A percentile compares a stretch with the other conserved stretches of the same genome.
Conservation (phyloP, 2,888 invertebrate species). For the Microctonus aethiopoides region DNA sequence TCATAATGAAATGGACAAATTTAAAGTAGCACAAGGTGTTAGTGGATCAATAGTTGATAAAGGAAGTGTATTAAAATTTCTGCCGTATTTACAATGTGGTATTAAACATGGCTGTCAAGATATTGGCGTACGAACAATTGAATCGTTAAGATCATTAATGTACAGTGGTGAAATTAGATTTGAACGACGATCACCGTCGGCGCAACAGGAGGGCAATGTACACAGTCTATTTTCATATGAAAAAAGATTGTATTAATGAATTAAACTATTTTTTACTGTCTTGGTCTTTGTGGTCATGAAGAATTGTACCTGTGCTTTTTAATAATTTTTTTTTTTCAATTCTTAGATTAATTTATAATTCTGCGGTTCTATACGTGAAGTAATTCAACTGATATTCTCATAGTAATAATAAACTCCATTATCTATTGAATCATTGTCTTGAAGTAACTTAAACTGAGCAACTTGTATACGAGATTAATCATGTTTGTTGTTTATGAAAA, state of each 20-base stretch:
- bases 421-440: background rate
- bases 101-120: conserved; percentile 98
- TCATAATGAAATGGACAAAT: conserved; percentile 91
- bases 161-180: conserved; percentile 90
- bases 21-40: conserved; percentile 98
- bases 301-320: background rate
- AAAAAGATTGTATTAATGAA: conserved; percentile 81
- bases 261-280: conserved; percentile 51
- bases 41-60: conserved; percentile 98
- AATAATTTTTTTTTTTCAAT: background rate
- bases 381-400: background rate
- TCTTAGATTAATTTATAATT: background rate
- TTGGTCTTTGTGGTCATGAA: conserved; percentile 25
- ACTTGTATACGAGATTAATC: background rate
- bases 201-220: conserved; percentile 97
- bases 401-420: background rate
- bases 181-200: conserved; percentile 94
- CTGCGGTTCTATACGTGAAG: background rate
- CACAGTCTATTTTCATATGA: conserved; percentile 97
- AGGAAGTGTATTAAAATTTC: conserved; percentile 93
- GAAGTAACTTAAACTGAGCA: background rate
- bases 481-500: background rate
- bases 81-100: conserved; percentile 95
- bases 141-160: conserved; percentile 75
- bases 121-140: conserved; percentile 84